Evolutionary conservation across 64 coral and sea anemone genomes (phyloP), one percentile per base, ranked within the genome.

Genomic region (Pocillopora verrucosa): DNA sequence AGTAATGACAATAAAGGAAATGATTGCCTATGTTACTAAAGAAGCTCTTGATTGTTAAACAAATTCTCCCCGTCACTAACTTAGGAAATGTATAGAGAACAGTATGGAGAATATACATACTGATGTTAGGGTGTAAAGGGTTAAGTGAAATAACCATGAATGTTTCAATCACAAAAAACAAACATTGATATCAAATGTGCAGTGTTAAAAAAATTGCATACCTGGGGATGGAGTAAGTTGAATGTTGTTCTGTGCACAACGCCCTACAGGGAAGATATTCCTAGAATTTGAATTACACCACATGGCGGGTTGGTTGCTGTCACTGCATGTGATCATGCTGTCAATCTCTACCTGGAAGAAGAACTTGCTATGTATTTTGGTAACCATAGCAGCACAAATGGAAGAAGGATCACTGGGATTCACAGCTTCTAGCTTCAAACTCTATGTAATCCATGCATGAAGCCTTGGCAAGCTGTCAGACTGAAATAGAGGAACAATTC

Each of bases 231-330:
- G 88, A 13, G 92, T 93, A 25, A 97, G 83, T 17, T 89, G 88
- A 14, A 97, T 84, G 60, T 97, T 97, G 74, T 97, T 90, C 15
- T 70, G 83, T 19, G 90, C 83, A 85, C 95, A 97, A 91, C 95
- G 93, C 73, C 92, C 92, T 9, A 93, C 91, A 83, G 95, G 95
- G 77, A 97, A 97, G 57, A 97, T 97, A 85, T 93, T 97, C 87
- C 73, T 93, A 11, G 95, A 93, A n/a, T 84, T 83, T 22, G 91
- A 61, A 65, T 87, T 89, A 13, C 91, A 88, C 79, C 95, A 97
- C 70, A 97, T 91, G 22, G 76, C 19, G 30, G 90, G 30, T 34
- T 70, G 61, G 45, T 68, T 87, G 20, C 73, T 30, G 11, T 90
- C 76, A 7, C 51, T 64, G 34, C 73, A 82, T 16, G 41, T 78